Evolutionary conservation across 2,888 invertebrate genomes (phyloP), one percentile per base, ranked within the genome.

Genomic region (Hypolimnas misippus): DNA sequence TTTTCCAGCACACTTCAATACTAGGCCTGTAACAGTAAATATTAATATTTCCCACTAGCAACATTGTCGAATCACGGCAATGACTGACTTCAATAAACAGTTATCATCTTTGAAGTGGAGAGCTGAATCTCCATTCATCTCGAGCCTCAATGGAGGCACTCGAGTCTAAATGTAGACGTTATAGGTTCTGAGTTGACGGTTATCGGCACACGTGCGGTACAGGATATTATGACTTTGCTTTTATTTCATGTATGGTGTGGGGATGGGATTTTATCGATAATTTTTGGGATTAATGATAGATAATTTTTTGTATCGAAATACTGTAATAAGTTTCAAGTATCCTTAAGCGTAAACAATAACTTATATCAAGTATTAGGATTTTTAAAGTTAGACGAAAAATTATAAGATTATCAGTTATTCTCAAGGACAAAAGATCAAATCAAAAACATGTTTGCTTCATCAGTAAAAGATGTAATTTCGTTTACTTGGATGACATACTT

Each of bases 191-290:
- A 56, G 33, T 60, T 62, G 62, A 58, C 66, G 68, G 67, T 66
- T 66, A 73, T 71, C 70, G 75, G 49, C 67, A 76, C 84, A 84
- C 82, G 85, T 78, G 84, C 78, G 74, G 70, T 81, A 73, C 84
- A 87, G 89, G 89, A 89, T 89, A 89, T 88, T 86, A 86, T 85
- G 86, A 82, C 86, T 46, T 46, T 83, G 80, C 82, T 86, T 84
- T 87, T 85, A 86, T 86, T 83, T 84, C 82, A 80, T 81, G 76
- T 77, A 78, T 81, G 79, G 76, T 62, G 62, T 78, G 76, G 80
- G 80, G 67, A 77, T 71, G 74, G 44, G 42, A 40, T 25, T 42
- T 14, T 46, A 0, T 77, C 74, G 76, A 77, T 73, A 74, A 70
- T 70, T 14, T 49, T 31, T 74, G 70, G 73, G 70, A 49, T 14